Conservation (phyloP, 2,888 invertebrate species). For the Brachyopa scutellaris region DNA sequence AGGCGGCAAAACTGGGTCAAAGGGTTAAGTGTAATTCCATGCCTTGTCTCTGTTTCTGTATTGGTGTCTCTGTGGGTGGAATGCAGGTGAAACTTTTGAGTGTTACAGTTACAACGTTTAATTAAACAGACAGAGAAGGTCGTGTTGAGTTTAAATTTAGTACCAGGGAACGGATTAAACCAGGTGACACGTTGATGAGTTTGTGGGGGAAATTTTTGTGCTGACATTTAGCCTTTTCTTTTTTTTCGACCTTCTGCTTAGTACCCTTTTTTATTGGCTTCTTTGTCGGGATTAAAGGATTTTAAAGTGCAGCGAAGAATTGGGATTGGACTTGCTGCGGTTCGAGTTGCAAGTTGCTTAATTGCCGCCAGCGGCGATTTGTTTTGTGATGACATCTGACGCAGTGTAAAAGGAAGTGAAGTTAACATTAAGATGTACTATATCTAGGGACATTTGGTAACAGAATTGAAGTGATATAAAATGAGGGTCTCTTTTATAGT, state of each 20-base stretch:
- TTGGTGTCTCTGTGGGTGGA: conserved; percentile 1
- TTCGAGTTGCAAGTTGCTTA: not conserved
- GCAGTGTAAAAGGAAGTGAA: too few species aligned
- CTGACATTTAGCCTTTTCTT: too few species aligned
- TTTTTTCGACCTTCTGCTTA: too few species aligned
- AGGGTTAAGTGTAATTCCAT: conserved; percentile 66
- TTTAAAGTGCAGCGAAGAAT: not conserved
- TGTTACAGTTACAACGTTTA: conserved; percentile 67
- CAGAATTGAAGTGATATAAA: too few species aligned
- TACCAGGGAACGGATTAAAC: conserved; percentile 40
- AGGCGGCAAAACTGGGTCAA: conserved; percentile 67
- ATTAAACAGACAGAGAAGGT: conserved; percentile 69
- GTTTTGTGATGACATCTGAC: too few species aligned
- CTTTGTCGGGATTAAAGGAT: not conserved
- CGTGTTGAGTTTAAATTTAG: conserved; percentile 66
- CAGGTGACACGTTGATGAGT: conserved; percentile 68
- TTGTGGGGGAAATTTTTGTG: conserved; percentile 67
- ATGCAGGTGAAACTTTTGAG: conserved; percentile 54
- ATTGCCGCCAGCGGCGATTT: too few species aligned
- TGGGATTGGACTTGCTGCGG: not conserved
- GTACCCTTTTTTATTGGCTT: not conserved
- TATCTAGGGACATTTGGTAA: too few species aligned
- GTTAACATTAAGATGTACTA: too few species aligned
- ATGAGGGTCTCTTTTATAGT: too few species aligned
- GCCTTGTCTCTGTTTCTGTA: conserved; percentile 13